Evolutionary conservation across 2,888 invertebrate species (phyloP).

Genomic region (Spilosoma lubricipeda): DNA sequence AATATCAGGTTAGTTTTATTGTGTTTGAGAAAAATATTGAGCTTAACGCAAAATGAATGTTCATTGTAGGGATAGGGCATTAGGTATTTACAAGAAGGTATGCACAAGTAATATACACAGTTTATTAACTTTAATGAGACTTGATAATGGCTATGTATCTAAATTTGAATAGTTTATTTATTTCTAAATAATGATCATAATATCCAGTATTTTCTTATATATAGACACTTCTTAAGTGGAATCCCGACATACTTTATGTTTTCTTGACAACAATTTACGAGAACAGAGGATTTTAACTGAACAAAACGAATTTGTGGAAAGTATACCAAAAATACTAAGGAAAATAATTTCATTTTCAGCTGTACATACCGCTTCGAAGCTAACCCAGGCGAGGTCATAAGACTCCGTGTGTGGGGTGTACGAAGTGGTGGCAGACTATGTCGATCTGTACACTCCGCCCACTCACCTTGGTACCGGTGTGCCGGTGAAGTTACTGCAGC

Average conservation of each 20-base stretch:
- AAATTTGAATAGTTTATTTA: neutral
- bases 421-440: constrained; percentile 88
- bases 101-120: no score
- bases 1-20: constrained; percentile 89
- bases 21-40: neutral
- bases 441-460: constrained; percentile 86
- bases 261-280: neutral
- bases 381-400: constrained; percentile 92
- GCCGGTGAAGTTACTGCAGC: constrained; percentile 90
- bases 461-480: constrained; percentile 90
- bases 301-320: neutral
- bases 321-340: neutral
- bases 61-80: neutral
- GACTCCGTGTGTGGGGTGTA: constrained; percentile 91
- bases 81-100: neutral
- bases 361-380: constrained; percentile 96
- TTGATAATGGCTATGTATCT: no score
- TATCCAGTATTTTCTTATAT: neutral
- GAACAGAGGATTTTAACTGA: neutral
- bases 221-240: neutral
- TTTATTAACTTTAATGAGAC: no score
- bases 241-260: neutral
- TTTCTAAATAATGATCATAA: neutral
- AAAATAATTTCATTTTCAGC: constrained; percentile 74
- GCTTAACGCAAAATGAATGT: no score